Base-by-base conservation (phyloP, 2,113 vertebrate genomes). In the Muntiacus muntjak region DNA sequence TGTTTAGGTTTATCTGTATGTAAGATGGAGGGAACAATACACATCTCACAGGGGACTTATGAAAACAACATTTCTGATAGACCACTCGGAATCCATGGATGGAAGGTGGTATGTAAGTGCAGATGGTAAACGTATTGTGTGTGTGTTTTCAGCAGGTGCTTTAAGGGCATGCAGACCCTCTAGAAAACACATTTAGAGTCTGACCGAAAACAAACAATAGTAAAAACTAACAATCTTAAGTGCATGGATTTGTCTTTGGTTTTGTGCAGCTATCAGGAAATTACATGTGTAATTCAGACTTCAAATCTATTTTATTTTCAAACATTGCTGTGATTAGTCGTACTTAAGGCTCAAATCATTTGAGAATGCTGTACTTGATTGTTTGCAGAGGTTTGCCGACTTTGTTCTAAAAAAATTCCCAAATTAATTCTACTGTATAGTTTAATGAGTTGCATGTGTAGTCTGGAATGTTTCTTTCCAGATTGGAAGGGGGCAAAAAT, bases 31-130 rank as follows among this genome's bases (percentile, higher is more conserved):
- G 81, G 45, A 36, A 79, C 78, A 81, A 8, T 60, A 58, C 4
- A 0, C 82, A 84, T 89, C 71, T 95, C 87, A 79, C 64, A 50
- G 93, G 96, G 95, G 47, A 92, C 91, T 57, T 76, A 79, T 10
- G 94, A 81, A 89, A 84, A 94, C 91, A 76, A 0, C 33, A 21
- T 89, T 95, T 78, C 92, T 87, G 87, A 94, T 90, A 40, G 96
- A 82, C 89, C 45, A 13, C 92, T 81, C 52, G 91, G 93, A 92
- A 98, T 36, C 93, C 96, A 95, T 95, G 93, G 98, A 95, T 95
- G 74, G 88, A 96, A 96, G 96, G 95, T 89, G 93, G 96, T 97
- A 96, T 96, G 97, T 95, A 95, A 98, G 97, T 97, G 97, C 94
- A 97, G 88, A 81, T 85, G 89, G 50, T 52, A 89, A 94, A 60